A percentile compares a stretch with the other conserved stretches of the same genome.
Evolutionary conservation across 30 jellyfish, hydroid and myxozoan genomes (phyloP).

Genomic region (Clytia hemisphaerica): DNA sequence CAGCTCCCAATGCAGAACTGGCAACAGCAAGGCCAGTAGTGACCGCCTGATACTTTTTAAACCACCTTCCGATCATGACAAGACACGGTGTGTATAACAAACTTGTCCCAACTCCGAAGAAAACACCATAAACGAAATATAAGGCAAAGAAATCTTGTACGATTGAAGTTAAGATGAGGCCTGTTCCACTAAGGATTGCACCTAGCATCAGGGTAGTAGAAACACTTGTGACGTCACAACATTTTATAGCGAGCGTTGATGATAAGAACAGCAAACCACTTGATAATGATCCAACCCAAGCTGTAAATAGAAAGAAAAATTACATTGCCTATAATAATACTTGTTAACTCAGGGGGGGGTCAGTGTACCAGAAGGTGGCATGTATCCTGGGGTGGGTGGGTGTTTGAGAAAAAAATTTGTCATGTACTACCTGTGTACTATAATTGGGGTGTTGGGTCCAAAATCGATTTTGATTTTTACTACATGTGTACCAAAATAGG

Average conservation of each 20-base stretch:
- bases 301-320: conserved; percentile 34
- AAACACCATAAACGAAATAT: conserved; percentile 76
- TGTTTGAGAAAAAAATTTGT: too few relatives aligned
- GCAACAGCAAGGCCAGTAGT: conserved; percentile 92
- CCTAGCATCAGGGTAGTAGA: conserved; percentile 72
- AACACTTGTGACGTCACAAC: conserved; percentile 65
- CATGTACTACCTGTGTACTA: too few relatives aligned
- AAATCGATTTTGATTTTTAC: too few relatives aligned
- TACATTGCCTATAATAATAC: not conserved
- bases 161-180: conserved; percentile 66
- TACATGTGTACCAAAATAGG: too few relatives aligned
- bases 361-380: too few relatives aligned
- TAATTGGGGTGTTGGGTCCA: too few relatives aligned
- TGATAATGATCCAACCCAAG: conserved; percentile 94
- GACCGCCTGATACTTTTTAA: conserved; percentile 46
- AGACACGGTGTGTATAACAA: conserved; percentile 87
- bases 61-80: conserved; percentile 70
- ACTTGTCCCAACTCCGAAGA: conserved; percentile 93
- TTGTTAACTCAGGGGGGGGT: too few relatives aligned
- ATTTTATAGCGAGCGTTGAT: conserved; percentile 65
- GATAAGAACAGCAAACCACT: conserved; percentile 75
- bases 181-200: conserved; percentile 61
- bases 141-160: conserved; percentile 35
- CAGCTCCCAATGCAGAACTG: conserved; percentile 79
- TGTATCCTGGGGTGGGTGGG: too few relatives aligned